Conservation (phyloP, 2,888 invertebrate genomes). For the Chouioia cunea region DNA sequence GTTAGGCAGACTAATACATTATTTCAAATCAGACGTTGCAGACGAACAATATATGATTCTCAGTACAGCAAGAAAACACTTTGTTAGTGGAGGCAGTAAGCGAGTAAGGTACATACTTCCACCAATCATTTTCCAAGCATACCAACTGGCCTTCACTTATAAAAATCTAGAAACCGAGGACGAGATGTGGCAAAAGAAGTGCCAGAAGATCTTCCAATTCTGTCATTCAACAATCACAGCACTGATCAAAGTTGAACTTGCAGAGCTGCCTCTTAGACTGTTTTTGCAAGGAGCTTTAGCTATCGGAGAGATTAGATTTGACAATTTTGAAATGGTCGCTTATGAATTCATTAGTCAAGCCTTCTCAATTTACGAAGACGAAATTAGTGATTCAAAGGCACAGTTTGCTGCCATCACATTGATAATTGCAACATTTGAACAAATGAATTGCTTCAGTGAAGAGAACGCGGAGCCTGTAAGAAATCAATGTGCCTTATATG, state of each 20-base stretch:
- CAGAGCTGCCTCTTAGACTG: conserved; percentile 91
- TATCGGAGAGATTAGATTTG: conserved; percentile 91
- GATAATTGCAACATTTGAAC: conserved; percentile 95
- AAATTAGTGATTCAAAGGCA: conserved; percentile 96
- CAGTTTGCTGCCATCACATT: conserved; percentile 96
- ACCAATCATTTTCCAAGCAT: conserved; percentile 94
- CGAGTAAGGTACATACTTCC: conserved; percentile 93
- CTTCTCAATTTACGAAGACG: conserved; percentile 97
- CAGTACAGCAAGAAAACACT: conserved; percentile 87
- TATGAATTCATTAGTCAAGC: conserved; percentile 98
- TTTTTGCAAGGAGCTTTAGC: conserved; percentile 97
- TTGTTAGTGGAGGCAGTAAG: conserved; percentile 90
- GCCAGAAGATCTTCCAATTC: conserved; percentile 98
- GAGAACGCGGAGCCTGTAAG: conserved; percentile 97
- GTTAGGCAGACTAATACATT: conserved; percentile 88
- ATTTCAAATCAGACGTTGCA: conserved; percentile 82
- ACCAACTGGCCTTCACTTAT: conserved; percentile 88
- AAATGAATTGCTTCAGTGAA: conserved; percentile 93
- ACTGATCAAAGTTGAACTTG: conserved; percentile 93
- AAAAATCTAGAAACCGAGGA: conserved; percentile 85
- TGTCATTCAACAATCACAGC: conserved; percentile 96
- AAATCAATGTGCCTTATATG: conserved; percentile 95
- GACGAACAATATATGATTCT: conserved; percentile 93
- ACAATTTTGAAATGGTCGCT: conserved; percentile 95
- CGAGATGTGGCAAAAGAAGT: conserved; percentile 98